phyloP scores from a whole-genome alignment of 2,888 invertebrate species.

The Agrilus mali region DNA sequence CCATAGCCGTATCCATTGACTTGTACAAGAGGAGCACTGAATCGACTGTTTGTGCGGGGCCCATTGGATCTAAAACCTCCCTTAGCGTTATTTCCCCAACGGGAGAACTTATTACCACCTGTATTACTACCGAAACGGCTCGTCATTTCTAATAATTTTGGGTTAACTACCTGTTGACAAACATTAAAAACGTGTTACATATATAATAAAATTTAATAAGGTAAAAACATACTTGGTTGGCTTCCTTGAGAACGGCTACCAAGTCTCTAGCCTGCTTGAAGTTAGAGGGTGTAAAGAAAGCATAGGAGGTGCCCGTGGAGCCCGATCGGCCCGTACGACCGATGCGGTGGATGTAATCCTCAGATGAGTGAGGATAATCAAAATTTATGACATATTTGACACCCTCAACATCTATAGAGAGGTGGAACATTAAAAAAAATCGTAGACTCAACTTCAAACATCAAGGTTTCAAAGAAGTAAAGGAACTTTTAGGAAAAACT shows the following conservation, averaged over 20 bases:
- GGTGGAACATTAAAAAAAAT: background rate
- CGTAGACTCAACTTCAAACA: too few species aligned
- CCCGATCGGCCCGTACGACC: constrained; percentile 84
- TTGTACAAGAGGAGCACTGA: constrained; percentile 6
- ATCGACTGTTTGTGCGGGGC: constrained; percentile 22
- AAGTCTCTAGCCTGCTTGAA: constrained; percentile 79
- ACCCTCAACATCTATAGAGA: constrained; percentile 78
- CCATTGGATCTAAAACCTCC: constrained; percentile 25
- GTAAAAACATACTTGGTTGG: constrained; percentile 57
- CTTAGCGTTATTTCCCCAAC: constrained; percentile 38
- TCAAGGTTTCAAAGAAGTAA: too few species aligned
- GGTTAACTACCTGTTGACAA: constrained; percentile 56
- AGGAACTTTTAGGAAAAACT: too few species aligned
- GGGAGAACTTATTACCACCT: constrained; percentile 36
- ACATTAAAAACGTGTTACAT: too few species aligned
- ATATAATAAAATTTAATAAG: too few species aligned
- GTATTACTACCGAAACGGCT: constrained; percentile 48
- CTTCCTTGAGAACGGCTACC: constrained; percentile 78
- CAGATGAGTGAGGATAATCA: constrained; percentile 90
- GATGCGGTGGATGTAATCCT: constrained; percentile 93
- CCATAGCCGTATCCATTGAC: too few species aligned
- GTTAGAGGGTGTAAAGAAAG: constrained; percentile 86
- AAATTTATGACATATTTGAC: constrained; percentile 94
- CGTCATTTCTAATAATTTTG: constrained; percentile 71
- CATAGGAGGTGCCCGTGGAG: constrained; percentile 84